A percentile compares a stretch with the other conserved stretches of the same genome.
phyloP scores from a whole-genome alignment of 2,888 invertebrate species.

The Amblyjoppa fuscipennis region DNA sequence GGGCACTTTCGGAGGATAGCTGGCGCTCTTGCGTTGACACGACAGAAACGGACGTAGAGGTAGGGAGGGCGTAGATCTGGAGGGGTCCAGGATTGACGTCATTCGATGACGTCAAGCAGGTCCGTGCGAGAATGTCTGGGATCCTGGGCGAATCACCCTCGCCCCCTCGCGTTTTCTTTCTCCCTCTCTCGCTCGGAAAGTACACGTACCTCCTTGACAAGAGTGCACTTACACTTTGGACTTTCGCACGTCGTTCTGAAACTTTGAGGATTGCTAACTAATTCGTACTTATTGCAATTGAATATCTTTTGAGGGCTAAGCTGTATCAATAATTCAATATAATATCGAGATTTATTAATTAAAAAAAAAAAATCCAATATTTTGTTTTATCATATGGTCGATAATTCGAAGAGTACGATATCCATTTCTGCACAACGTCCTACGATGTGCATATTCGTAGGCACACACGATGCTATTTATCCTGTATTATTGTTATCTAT shows the following conservation, averaged over 20 bases:
- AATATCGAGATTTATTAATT: background rate
- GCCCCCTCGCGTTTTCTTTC: background rate
- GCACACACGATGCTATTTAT: too few species aligned
- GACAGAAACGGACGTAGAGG: slow-evolving; percentile 46
- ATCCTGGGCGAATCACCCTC: slow-evolving; percentile 62
- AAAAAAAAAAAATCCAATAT: background rate
- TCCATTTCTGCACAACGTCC: background rate
- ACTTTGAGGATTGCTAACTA: background rate
- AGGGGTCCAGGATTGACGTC: slow-evolving; percentile 82
- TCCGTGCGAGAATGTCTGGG: slow-evolving; percentile 73
- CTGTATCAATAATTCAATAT: background rate
- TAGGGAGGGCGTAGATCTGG: slow-evolving; percentile 56
- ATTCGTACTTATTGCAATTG: background rate
- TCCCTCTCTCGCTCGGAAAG: background rate
- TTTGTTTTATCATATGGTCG: background rate
- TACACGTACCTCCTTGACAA: background rate
- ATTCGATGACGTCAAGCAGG: slow-evolving; percentile 82
- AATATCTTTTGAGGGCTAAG: background rate
- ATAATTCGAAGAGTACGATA: background rate
- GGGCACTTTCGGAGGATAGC: slow-evolving; percentile 45
- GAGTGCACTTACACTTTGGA: background rate
- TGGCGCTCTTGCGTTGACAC: slow-evolving; percentile 52
- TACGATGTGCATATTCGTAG: background rate
- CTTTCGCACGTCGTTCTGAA: background rate
- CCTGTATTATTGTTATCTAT: too few species aligned